These are phyloP conservation scores for Pilophorus perplexus DNA, from an alignment of 2,888 invertebrate genomes.

Conservation along the genomic window DNA sequence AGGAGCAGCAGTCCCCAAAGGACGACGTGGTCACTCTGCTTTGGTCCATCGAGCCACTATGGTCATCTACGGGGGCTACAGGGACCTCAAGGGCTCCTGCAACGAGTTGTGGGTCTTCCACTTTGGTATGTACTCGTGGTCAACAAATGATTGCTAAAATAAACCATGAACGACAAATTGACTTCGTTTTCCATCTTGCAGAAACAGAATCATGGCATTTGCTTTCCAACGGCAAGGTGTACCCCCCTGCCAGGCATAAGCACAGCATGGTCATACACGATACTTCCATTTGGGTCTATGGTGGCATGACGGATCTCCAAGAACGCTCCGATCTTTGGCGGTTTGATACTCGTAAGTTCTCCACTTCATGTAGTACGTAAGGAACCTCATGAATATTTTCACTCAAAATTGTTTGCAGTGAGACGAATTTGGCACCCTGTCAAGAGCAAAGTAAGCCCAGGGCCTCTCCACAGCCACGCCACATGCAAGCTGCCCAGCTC, in stretches of 20 bases:
- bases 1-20: slow-evolving; percentile 63
- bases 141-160: background rate
- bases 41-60: slow-evolving; percentile 73
- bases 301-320: slow-evolving; percentile 81
- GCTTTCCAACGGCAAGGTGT: slow-evolving; percentile 55
- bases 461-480: slow-evolving; percentile 72
- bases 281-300: slow-evolving; percentile 80
- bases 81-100: slow-evolving; percentile 78
- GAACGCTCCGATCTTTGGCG: slow-evolving; percentile 75
- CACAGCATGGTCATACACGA: slow-evolving; percentile 79
- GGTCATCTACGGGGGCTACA: slow-evolving; percentile 84
- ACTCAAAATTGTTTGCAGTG: slow-evolving; percentile 52
- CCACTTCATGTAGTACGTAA: background rate
- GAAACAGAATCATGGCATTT: slow-evolving; percentile 81
- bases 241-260: slow-evolving; percentile 63
- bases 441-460: slow-evolving; percentile 64
- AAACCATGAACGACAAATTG: too few species aligned
- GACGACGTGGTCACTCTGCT: slow-evolving; percentile 79
- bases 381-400: background rate
- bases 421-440: slow-evolving; percentile 65
- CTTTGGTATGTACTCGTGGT: slow-evolving; percentile 61
- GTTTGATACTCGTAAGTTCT: slow-evolving; percentile 66
- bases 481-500: slow-evolving; percentile 73
- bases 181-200: too few species aligned
- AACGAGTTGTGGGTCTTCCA: slow-evolving; percentile 85